A percentile compares a stretch with the other conserved stretches of the same genome.
phyloP scores from a whole-genome alignment of 2,113 vertebrate species.

The Misgurnus mizolepis region DNA sequence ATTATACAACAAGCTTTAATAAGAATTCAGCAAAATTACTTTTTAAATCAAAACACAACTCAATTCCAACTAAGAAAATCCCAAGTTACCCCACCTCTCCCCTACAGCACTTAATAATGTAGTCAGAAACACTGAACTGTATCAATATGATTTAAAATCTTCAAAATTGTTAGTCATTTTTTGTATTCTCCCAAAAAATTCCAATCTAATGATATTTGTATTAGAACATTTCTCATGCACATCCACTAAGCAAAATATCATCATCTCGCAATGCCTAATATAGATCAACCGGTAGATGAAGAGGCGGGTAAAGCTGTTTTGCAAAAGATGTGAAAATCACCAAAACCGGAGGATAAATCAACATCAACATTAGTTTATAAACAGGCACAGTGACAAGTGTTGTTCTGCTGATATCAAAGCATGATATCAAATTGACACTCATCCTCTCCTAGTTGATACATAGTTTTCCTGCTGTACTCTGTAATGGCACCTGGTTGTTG shows the following conservation, averaged over 20 bases:
- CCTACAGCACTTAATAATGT: not conserved
- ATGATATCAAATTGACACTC: slow-evolving; percentile 28
- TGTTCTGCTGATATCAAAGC: slow-evolving; percentile 17
- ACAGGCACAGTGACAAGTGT: slow-evolving; percentile 20
- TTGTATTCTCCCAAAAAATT: not conserved
- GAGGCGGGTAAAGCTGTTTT: not conserved
- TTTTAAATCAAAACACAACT: too few relatives aligned
- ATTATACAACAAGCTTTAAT: not conserved
- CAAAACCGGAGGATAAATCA: slow-evolving; percentile 9
- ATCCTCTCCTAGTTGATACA: not conserved
- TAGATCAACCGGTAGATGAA: not conserved
- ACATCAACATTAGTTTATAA: slow-evolving; percentile 9
- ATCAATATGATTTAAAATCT: not conserved
- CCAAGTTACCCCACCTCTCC: not conserved
- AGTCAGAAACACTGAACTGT: not conserved
- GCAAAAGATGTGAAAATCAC: slow-evolving; percentile 15
- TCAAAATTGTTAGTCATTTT: not conserved
- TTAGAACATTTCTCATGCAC: not conserved
- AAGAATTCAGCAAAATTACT: not conserved
- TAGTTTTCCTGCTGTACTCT: not conserved
- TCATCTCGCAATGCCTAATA: slow-evolving; percentile 20
- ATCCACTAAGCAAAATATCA: not conserved
- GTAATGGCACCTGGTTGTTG: slow-evolving; percentile 42
- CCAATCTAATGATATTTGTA: not conserved
- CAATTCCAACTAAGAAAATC: not conserved